These are phyloP conservation scores for Euplexia lucipara DNA, from an alignment of 2,888 invertebrate species.

Conservation along the genomic window DNA sequence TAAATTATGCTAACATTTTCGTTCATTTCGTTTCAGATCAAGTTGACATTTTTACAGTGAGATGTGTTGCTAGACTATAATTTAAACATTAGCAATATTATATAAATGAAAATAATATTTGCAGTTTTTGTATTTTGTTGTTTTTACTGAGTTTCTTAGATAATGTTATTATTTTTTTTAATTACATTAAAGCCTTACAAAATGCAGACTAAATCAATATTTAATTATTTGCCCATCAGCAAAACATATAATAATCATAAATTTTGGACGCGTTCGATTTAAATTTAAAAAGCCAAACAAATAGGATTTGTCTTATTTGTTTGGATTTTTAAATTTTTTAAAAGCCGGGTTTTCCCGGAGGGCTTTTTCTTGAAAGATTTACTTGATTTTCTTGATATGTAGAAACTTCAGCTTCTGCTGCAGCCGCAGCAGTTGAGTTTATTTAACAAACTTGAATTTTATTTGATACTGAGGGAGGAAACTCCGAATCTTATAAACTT, in stretches of 20 bases:
- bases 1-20: constrained; percentile 47
- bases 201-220: no score
- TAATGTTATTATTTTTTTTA: not conserved
- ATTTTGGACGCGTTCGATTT: not conserved
- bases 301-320: no score
- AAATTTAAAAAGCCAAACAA: constrained; percentile 4
- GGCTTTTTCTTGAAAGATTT: not conserved
- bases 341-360: no score
- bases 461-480: no score
- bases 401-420: not conserved
- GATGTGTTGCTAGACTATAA: constrained; percentile 29
- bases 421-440: not conserved
- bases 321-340: no score
- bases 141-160: not conserved
- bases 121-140: no score
- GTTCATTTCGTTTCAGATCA: constrained; percentile 57
- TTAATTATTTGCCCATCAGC: no score
- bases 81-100: not conserved
- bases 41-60: constrained; percentile 54
- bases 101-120: not conserved
- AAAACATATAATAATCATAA: no score
- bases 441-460: not conserved
- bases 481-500: no score
- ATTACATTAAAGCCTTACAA: not conserved
- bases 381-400: no score